phyloP scores from a whole-genome alignment of 2,797 vertebrate species.

The Microcaecilia unicolor region DNA sequence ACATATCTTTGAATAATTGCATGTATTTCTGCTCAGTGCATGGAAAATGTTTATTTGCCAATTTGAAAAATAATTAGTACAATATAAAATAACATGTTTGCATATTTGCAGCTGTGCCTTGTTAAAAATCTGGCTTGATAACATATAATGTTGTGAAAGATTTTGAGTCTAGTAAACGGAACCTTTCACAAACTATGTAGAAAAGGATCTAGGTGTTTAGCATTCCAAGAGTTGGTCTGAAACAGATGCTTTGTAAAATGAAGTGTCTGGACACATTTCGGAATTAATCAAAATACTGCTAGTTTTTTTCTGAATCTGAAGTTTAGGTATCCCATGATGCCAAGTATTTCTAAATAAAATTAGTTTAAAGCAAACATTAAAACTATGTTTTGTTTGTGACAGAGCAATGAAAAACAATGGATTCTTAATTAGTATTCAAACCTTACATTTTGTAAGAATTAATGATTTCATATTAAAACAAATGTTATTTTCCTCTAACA shows the following conservation, averaged over 20 bases:
- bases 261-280: conserved; percentile 34
- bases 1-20: too few species aligned
- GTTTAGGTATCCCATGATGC: conserved; percentile 26
- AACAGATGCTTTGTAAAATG: conserved; percentile 45
- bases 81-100: neutral
- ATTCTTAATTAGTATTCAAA: conserved; percentile 32
- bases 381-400: conserved; percentile 11
- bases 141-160: neutral
- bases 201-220: conserved; percentile 21
- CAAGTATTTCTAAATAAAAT: conserved; percentile 42
- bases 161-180: conserved; percentile 9
- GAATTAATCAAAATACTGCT: conserved; percentile 35
- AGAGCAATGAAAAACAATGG: conserved; percentile 16
- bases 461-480: too few species aligned
- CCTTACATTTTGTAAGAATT: conserved; percentile 21
- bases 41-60: too few species aligned
- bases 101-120: neutral
- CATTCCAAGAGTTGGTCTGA: conserved; percentile 13
- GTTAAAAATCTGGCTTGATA: neutral
- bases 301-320: conserved; percentile 32
- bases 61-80: conserved; percentile 2
- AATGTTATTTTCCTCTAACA: too few species aligned
- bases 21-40: too few species aligned
- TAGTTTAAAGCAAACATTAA: conserved; percentile 19
- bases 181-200: conserved; percentile 1